Conservation (phyloP, 2,888 invertebrate species). For the Amorpha juglandis region DNA sequence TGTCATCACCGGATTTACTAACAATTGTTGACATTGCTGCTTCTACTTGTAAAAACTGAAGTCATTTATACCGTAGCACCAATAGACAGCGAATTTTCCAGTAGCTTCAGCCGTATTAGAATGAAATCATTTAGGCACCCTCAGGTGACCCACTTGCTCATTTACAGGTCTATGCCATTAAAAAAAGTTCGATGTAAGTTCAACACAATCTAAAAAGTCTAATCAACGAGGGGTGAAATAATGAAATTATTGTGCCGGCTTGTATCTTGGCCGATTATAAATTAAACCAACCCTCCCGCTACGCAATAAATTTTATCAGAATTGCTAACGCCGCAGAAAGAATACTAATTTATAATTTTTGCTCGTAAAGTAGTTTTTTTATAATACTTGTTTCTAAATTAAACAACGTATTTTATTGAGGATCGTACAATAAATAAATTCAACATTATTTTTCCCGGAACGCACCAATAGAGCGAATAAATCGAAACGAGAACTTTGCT, state of each 20-base stretch:
- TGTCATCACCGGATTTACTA: too few species aligned
- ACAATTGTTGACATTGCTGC: too few species aligned
- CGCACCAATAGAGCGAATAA: conserved; percentile 13
- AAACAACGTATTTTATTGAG: not conserved
- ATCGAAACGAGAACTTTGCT: conserved; percentile 14
- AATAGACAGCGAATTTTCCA: too few species aligned
- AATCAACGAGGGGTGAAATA: not conserved
- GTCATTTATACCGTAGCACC: too few species aligned
- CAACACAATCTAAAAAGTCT: not conserved
- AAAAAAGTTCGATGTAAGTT: not conserved
- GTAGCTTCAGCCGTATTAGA: too few species aligned
- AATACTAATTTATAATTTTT: not conserved
- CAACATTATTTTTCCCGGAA: conserved; percentile 18
- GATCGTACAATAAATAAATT: not conserved
- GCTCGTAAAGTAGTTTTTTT: not conserved
- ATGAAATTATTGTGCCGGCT: not conserved
- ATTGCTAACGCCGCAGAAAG: not conserved
- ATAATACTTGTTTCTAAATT: not conserved
- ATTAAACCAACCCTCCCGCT: not conserved
- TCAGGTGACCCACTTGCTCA: too few species aligned
- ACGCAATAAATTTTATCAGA: not conserved
- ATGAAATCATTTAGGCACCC: too few species aligned
- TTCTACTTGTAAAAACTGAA: too few species aligned
- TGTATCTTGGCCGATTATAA: not conserved
- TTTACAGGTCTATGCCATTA: too few species aligned